Conservation (phyloP, 2,113 vertebrate species). For the Spizaetus ornatus region DNA sequence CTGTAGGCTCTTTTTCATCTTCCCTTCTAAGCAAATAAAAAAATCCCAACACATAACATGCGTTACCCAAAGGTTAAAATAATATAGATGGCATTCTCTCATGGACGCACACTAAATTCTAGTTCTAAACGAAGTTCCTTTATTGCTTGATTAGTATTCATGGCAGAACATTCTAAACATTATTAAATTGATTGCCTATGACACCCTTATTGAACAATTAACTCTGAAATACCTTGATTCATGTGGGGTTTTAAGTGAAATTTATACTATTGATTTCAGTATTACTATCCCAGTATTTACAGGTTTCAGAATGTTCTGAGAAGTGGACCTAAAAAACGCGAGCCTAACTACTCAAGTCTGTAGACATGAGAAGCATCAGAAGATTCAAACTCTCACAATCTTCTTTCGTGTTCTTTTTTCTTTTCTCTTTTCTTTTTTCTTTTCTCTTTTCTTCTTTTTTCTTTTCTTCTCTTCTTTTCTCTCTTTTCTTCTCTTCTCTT, state of each 20-base stretch:
- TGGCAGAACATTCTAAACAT: background rate
- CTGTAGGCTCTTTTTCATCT: background rate
- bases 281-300: background rate
- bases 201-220: background rate
- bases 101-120: background rate
- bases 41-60: background rate
- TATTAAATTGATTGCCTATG: background rate
- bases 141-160: background rate
- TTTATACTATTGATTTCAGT: background rate
- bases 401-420: background rate
- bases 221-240: background rate
- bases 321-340: background rate
- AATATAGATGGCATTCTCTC: background rate
- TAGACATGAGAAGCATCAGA: background rate
- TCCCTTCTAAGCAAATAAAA: background rate
- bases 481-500: background rate
- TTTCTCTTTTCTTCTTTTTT: background rate
- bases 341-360: background rate
- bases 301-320: background rate
- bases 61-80: background rate
- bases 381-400: background rate
- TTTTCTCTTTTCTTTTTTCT: too few species aligned
- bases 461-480: background rate
- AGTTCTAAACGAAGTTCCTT: background rate
- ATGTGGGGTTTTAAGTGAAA: background rate